Evolutionary conservation across 2,113 vertebrate species (phyloP).

Genomic region (Chionodraco myersi): DNA sequence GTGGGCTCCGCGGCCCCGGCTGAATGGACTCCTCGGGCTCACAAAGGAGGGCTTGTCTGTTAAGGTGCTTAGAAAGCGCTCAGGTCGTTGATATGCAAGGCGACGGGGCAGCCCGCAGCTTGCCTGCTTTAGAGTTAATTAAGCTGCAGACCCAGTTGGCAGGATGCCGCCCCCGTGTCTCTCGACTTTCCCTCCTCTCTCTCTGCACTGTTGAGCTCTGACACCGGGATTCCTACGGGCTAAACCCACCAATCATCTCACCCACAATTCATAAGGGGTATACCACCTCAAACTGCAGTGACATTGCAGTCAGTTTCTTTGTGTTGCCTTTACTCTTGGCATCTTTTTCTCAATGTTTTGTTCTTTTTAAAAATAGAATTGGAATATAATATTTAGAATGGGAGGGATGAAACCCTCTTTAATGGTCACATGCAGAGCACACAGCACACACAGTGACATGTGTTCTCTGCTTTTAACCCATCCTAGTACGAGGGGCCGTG

Average conservation of each 20-base stretch:
- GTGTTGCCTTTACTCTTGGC: neutral
- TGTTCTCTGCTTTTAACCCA: too few relatives aligned
- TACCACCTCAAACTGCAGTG: neutral
- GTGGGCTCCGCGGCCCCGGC: constrained; percentile 52
- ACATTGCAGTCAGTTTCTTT: neutral
- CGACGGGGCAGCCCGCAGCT: constrained; percentile 81
- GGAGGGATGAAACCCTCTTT: too few relatives aligned
- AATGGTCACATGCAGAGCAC: too few relatives aligned
- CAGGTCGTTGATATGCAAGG: constrained; percentile 90
- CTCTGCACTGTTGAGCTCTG: constrained; percentile 39
- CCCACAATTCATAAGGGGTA: constrained; percentile 8
- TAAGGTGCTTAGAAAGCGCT: constrained; percentile 83
- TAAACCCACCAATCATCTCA: constrained; percentile 34
- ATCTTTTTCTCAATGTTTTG: neutral
- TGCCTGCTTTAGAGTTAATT: constrained; percentile 85
- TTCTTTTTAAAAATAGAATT: too few relatives aligned
- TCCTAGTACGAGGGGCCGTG: too few relatives aligned
- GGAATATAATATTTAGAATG: too few relatives aligned
- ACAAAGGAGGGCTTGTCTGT: constrained; percentile 89
- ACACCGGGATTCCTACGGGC: constrained; percentile 62
- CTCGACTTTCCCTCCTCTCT: constrained; percentile 15
- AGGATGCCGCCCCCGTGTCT: constrained; percentile 56
- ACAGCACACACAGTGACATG: too few relatives aligned
- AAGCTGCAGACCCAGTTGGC: constrained; percentile 81
- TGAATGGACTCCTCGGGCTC: constrained; percentile 80